Evolutionary conservation across 2,113 vertebrate genomes (phyloP), one percentile per base, ranked within the genome.

Genomic region (Benitochromis conjunctus): DNA sequence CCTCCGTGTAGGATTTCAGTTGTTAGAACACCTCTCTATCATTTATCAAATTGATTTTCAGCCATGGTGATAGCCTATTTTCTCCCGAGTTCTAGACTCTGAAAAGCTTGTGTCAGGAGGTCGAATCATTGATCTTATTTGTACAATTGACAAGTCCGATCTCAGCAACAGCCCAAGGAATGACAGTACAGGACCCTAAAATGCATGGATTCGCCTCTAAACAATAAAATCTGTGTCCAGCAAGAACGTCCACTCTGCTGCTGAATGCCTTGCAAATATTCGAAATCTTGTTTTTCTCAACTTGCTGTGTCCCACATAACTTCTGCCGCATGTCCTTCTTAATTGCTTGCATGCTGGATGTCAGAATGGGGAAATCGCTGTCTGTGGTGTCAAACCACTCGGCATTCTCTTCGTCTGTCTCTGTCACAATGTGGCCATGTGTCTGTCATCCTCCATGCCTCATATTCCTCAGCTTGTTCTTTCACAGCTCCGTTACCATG

Each of bases 401-500:
- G 56, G 81, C 90, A 48, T 86, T 89, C 85, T 74, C 92, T 91
- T 93, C 89, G 89, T 94, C 92, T 94, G 92, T 91, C 92, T 94
- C 89, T 85, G 92, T 91, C 92, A 95, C 92, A 94, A 91, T 93
- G 92, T 92, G 91, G 93, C 94, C 94, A 93, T 94, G 95, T 93
- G 94, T 93, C 92, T 91, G 91, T 95, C 92, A 91, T 93, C 85
- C 91, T 84, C 78, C 85, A 80, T 89, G 84, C 79, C 78, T 94
- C 91, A 89, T 90, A 87, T 91, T 94, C 90, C 92, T 89, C 88
- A 56, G 92, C 90, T 91, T 91, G 91, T 94, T 93, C 89, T 92
- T 93, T 94, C 93, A 94, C 93, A 93, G 92, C 94, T 94, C 94
- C 4, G 95, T 95, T 95, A 92, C 95, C 95, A 95, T 95, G 94